phyloP scores from a whole-genome alignment of 2,113 vertebrate species.

The Peucedramus taeniatus region DNA sequence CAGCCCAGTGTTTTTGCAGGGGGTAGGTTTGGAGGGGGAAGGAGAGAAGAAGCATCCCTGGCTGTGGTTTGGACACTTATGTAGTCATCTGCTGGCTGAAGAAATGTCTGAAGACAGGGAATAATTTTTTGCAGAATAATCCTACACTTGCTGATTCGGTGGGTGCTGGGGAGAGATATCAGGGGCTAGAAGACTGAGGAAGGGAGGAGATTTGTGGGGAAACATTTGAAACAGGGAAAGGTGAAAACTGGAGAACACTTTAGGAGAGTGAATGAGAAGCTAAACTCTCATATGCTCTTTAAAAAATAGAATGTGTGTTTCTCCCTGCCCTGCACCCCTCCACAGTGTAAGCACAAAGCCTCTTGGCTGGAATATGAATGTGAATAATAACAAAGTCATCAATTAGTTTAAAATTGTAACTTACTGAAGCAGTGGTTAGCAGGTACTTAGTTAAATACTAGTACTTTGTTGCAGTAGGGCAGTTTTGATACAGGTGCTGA shows the following conservation, averaged over 20 bases:
- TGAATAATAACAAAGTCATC: neutral
- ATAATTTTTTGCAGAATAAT: neutral
- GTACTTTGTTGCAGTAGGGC: neutral
- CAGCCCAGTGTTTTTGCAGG: neutral
- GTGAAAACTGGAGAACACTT: neutral
- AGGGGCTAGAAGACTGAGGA: neutral
- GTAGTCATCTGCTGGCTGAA: neutral
- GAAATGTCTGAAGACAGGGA: neutral
- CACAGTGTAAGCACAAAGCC: neutral
- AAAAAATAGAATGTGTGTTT: neutral
- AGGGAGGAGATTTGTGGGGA: neutral
- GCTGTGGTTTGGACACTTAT: neutral
- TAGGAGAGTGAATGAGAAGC: neutral
- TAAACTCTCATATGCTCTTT: accelerated
- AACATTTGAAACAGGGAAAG: neutral
- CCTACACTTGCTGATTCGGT: neutral
- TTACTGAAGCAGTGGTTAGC: neutral
- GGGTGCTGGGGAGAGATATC: neutral
- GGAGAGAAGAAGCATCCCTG: neutral
- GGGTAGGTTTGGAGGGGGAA: too few relatives aligned
- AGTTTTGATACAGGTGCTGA: neutral
- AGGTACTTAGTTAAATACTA: neutral
- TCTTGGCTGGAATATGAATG: neutral
- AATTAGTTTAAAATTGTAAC: neutral
- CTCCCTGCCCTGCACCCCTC: accelerated